Percentiles rank a stretch among this genome's conserved stretches.
These are phyloP conservation scores for Charaxes varanes DNA, from an alignment of 1,140 invertebrate genomes.

Conservation along the genomic window DNA sequence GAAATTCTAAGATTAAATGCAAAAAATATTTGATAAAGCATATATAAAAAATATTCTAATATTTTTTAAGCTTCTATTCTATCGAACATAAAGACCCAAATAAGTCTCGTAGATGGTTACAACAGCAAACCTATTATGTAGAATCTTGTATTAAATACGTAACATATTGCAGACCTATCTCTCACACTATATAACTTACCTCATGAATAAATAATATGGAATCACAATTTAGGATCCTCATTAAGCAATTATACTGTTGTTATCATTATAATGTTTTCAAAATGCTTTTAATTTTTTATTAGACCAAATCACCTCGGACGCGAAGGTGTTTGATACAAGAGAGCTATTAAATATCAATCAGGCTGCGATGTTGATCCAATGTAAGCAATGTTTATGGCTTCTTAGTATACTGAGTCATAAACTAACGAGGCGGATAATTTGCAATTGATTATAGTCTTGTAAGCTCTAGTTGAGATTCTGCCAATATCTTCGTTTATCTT, in stretches of 20 bases:
- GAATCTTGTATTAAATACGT: no score
- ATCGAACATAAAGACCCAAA: no score
- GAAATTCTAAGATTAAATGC: no score
- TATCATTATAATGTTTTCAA: conserved; percentile 66
- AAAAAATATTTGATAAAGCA: no score
- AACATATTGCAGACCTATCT: no score
- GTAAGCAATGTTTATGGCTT: conserved; percentile 17
- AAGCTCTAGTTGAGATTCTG: neutral
- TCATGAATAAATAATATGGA: conserved; percentile 70
- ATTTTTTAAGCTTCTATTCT: no score
- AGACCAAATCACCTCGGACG: conserved; percentile 54
- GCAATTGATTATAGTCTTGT: conserved; percentile 2
- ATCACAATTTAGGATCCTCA: conserved; percentile 60
- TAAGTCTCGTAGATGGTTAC: no score
- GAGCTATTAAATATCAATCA: conserved; percentile 67
- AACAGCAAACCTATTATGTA: no score
- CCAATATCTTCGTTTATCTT: no score
- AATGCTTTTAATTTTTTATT: conserved; percentile 73
- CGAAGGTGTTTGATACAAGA: conserved; percentile 48
- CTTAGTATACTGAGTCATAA: conserved; percentile 6
- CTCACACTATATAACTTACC: no score
- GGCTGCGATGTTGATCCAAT: conserved; percentile 12
- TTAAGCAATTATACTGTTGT: conserved; percentile 69
- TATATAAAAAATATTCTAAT: no score
- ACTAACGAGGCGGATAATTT: conserved; percentile 6